phyloP scores from a whole-genome alignment of 2,888 invertebrate species.

The Spodoptera littoralis region DNA sequence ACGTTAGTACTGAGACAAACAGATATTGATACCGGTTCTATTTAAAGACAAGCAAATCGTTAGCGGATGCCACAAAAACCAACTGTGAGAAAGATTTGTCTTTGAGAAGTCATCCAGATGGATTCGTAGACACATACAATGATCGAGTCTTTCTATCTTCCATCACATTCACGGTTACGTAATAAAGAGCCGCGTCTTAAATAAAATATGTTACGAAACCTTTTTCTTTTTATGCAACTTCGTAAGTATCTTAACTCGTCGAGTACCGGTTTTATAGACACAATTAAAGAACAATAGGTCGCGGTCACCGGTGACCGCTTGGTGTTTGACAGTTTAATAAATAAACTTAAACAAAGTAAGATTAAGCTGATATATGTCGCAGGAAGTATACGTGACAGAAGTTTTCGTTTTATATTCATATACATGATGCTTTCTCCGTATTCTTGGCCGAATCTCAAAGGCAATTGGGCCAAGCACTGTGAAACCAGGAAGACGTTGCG shows the following conservation, averaged over 20 bases:
- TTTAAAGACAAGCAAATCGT: slow-evolving; percentile 46
- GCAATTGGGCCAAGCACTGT: slow-evolving; percentile 75
- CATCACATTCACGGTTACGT: slow-evolving; percentile 19
- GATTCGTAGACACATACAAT: slow-evolving; percentile 10
- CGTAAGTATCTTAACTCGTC: slow-evolving; percentile 9
- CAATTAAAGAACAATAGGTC: too few relatives aligned
- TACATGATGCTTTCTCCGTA: slow-evolving; percentile 80
- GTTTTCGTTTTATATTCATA: slow-evolving; percentile 71
- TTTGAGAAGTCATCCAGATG: slow-evolving; percentile 44
- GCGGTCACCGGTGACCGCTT: too few relatives aligned
- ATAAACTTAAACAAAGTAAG: slow-evolving; percentile 32
- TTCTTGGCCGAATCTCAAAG: slow-evolving; percentile 83
- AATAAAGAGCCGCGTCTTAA: slow-evolving; percentile 8
- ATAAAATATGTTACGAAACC: slow-evolving; percentile 4
- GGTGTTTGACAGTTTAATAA: too few relatives aligned
- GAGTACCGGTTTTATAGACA: too few relatives aligned
- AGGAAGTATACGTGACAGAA: slow-evolving; percentile 72
- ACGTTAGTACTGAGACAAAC: slow-evolving; percentile 37
- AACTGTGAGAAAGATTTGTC: slow-evolving; percentile 42
- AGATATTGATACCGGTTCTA: slow-evolving; percentile 49
- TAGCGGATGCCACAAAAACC: slow-evolving; percentile 50
- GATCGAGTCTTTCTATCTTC: slow-evolving; percentile 16
- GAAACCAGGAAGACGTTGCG: slow-evolving; percentile 74
- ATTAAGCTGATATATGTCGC: slow-evolving; percentile 67
- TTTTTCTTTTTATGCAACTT: slow-evolving; percentile 5